Conservation (phyloP, 2,113 vertebrate genomes). For the Salvelinus sp. region DNA sequence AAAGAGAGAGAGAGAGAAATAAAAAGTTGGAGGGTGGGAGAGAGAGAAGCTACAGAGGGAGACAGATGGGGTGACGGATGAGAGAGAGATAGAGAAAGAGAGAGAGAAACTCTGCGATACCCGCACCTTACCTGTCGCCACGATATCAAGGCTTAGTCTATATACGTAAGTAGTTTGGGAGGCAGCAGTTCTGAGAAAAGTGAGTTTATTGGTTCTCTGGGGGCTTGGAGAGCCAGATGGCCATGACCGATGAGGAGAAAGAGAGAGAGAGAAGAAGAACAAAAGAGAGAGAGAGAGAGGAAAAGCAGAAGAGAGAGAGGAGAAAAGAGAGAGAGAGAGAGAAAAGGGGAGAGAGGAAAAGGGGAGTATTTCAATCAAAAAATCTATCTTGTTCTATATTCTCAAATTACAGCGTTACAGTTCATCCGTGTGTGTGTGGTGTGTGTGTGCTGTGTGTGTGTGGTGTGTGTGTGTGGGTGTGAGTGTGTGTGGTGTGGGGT, state of each 20-base stretch:
- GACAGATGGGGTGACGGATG: not conserved
- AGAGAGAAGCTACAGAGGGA: not conserved
- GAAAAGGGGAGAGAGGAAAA: not conserved
- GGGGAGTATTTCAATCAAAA: too few relatives aligned
- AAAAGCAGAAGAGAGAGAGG: not conserved
- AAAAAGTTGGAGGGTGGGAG: not conserved
- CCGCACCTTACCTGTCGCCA: not conserved
- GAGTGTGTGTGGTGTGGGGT: too few relatives aligned
- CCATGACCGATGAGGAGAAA: not conserved
- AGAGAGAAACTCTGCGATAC: not conserved
- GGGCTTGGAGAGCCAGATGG: constrained; percentile 1
- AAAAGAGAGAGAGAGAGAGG: not conserved
- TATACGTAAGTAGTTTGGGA: constrained; percentile 6
- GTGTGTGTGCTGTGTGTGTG: too few relatives aligned
- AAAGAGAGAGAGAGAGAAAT: not conserved
- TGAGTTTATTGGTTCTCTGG: constrained; percentile 54
- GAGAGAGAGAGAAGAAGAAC: not conserved
- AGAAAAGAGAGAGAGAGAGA: too few relatives aligned
- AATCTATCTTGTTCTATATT: too few relatives aligned
- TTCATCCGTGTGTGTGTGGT: too few relatives aligned
- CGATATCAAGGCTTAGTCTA: too few relatives aligned
- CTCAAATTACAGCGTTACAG: too few relatives aligned
- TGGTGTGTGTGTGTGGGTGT: too few relatives aligned
- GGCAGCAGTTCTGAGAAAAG: constrained; percentile 57
- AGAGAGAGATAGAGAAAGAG: not conserved